Evolutionary conservation across 2,113 vertebrate genomes (phyloP), one percentile per base, ranked within the genome.

Genomic region (Otocyon megalotis): DNA sequence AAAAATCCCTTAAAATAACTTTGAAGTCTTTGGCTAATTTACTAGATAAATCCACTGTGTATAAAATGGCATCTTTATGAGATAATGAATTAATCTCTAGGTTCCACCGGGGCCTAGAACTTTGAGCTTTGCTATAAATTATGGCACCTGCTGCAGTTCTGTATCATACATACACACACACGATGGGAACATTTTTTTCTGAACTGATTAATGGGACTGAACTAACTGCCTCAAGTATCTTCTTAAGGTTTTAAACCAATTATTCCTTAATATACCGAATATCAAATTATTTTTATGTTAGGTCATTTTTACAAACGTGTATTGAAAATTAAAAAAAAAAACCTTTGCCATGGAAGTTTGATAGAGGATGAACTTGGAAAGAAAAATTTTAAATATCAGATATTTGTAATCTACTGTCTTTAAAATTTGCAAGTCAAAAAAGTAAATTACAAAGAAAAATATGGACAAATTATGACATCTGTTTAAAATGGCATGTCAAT

Each of bases 1-100:
- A 9, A 35, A 58, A 58, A 86, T 37, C 5, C 26, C 37, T 69
- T 84, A 80, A 91, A 77, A 67, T 20, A 96, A 63, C 50, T 91
- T 84, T 77, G n/a, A 84, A n/a, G 17, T 54, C 56, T 62, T 85
- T 84, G 71, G 87, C 28, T 79, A 89, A 89, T 94, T 95, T 83
- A 83, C 30, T 67, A 92, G 50, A 77, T 93, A 92, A 94, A 80
- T 20, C 11, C 11, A 67, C 37, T n/a, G 14, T 30, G 5, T 54
- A 28, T 37, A 77, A 87, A 87, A 56, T 17, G 9, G 62, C 13
- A 80, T 13, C n/a, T 84, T 80, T 26, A 72, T 3, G 43, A 86
- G 5, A 15, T 28, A 58, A 74, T 58, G 20, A 90, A 65, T 93
- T 83, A 72, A 48, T 90, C 11, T 93, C 32, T 43, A 80, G 37